Conservation (phyloP, 2,113 vertebrate species). For the Notiomystis cincta region DNA sequence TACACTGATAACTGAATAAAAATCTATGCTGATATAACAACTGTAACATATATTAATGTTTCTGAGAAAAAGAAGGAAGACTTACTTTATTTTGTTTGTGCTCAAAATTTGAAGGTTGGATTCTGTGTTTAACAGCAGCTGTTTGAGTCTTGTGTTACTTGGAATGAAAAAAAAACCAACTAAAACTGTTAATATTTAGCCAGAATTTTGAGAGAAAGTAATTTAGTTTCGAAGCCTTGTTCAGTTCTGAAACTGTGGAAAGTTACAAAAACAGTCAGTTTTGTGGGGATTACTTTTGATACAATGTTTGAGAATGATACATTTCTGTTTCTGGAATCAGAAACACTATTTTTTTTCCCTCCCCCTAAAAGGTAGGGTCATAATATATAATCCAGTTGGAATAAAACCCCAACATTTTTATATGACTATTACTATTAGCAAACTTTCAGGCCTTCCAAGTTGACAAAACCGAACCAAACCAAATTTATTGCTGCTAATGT, state of each 20-base stretch:
- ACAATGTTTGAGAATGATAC: accelerated
- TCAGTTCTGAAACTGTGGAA: background rate
- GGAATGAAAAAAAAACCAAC: background rate
- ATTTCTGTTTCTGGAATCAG: background rate
- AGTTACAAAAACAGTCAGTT: background rate
- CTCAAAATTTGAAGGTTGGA: background rate
- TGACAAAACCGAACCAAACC: background rate
- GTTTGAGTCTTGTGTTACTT: background rate
- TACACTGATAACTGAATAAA: background rate
- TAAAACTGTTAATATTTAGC: background rate
- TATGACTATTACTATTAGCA: background rate
- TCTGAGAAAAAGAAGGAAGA: background rate
- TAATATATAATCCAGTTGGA: background rate
- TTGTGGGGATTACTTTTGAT: background rate
- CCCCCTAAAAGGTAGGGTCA: accelerated
- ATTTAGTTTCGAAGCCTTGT: background rate
- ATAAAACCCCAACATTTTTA: background rate
- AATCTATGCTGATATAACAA: background rate
- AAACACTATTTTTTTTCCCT: background rate
- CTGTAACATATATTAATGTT: background rate
- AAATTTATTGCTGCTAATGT: background rate
- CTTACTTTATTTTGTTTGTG: background rate
- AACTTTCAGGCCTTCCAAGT: background rate
- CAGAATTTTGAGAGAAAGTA: background rate
- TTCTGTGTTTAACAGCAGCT: background rate